Evolutionary conservation across 2,888 invertebrate genomes (phyloP).

Genomic region (Xestia c-nigrum): DNA sequence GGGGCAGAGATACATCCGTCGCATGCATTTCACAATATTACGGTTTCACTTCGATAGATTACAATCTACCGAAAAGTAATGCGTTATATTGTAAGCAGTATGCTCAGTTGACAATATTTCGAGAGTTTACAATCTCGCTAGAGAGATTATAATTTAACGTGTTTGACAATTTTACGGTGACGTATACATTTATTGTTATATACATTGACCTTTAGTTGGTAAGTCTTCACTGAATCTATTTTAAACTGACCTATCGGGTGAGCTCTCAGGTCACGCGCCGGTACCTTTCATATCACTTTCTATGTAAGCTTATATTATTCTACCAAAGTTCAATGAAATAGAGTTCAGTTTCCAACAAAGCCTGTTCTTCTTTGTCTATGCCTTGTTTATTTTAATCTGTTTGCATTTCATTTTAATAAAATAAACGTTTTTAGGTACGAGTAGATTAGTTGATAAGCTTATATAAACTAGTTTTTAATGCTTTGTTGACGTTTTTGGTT

Average conservation of each 20-base stretch:
- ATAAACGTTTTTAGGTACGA: not conserved
- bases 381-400: not conserved
- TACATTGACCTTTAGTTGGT: slow-evolving; percentile 27
- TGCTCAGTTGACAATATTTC: no score
- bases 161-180: no score
- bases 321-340: slow-evolving; percentile 3
- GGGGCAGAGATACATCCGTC: no score
- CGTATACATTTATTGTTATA: slow-evolving; percentile 10
- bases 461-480: not conserved
- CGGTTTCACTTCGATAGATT: no score
- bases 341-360: slow-evolving; percentile 6
- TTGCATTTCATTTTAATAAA: slow-evolving; percentile 2
- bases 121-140: no score
- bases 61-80: no score
- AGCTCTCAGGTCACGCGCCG: slow-evolving; percentile 25
- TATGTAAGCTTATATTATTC: not conserved
- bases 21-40: no score
- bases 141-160: no score
- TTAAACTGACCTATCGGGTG: slow-evolving; percentile 42
- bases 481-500: not conserved
- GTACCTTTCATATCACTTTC: slow-evolving; percentile 13
- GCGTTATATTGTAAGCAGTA: no score
- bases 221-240: slow-evolving; percentile 33
- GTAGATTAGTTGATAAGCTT: not conserved
- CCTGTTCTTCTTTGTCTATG: slow-evolving; percentile 4